phyloP scores from a whole-genome alignment of 2,888 invertebrate genomes.

The Strigamia crassipes region DNA sequence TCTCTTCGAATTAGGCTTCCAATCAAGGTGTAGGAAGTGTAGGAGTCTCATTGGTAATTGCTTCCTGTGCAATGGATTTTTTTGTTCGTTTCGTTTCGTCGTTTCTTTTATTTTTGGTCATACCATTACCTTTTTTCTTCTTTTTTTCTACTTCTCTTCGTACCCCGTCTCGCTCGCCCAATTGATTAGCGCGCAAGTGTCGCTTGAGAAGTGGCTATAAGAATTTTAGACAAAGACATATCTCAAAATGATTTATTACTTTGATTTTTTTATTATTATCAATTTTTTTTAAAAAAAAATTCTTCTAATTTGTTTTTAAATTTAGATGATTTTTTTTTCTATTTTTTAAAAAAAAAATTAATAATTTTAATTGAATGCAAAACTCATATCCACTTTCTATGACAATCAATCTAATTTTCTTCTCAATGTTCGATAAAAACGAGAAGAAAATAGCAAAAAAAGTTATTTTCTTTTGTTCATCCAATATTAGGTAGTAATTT shows the following conservation, averaged over 20 bases:
- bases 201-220: conserved; percentile 5
- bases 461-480: not conserved
- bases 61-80: conserved; percentile 20
- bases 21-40: conserved; percentile 21
- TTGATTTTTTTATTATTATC: not conserved
- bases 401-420: not conserved
- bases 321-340: not conserved
- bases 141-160: conserved; percentile 3
- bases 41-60: conserved; percentile 21
- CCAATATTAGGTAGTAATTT: not conserved
- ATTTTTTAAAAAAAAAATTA: not conserved
- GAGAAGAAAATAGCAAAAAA: not conserved
- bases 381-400: not conserved
- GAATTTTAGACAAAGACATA: not conserved
- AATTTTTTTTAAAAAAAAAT: not conserved
- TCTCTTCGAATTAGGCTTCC: conserved; percentile 16
- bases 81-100: conserved; percentile 17
- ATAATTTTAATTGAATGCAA: not conserved
- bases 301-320: not conserved
- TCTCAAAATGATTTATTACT: conserved; percentile 14
- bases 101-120: conserved; percentile 18
- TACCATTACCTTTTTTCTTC: conserved; percentile 11
- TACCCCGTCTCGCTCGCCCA: conserved; percentile 11
- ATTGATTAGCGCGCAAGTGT: conserved; percentile 21
- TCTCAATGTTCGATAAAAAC: not conserved